Evolutionary conservation across 1,140 invertebrate species (phyloP).

Genomic region (Mesaphorura yosii): DNA sequence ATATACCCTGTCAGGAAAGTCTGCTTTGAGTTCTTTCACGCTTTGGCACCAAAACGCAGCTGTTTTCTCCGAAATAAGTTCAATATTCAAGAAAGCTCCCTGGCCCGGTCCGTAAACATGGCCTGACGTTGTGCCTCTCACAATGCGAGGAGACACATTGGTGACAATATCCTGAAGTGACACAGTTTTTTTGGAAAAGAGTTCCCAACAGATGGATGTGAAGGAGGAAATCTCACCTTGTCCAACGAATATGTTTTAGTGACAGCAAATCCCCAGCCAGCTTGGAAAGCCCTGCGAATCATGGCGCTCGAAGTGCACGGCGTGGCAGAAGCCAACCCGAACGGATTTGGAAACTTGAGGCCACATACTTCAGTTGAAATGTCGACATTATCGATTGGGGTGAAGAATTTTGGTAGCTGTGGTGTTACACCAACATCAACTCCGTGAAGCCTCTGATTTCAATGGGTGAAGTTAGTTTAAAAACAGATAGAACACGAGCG

Average conservation of each 20-base stretch:
- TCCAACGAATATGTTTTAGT: constrained; percentile 93
- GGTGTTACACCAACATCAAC: constrained; percentile 48
- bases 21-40: constrained; percentile 76
- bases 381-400: constrained; percentile 86
- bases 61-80: constrained; percentile 94
- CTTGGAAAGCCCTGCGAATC: constrained; percentile 87
- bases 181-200: neutral
- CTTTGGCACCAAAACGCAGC: constrained; percentile 83
- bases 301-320: constrained; percentile 88
- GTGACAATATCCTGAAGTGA: constrained; percentile 71
- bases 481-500: neutral
- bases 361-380: constrained; percentile 84
- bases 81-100: constrained; percentile 91
- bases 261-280: constrained; percentile 91
- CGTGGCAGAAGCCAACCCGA: constrained; percentile 91
- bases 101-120: constrained; percentile 87
- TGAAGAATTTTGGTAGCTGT: constrained; percentile 78
- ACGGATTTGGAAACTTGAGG: constrained; percentile 89
- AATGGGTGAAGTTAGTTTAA: constrained; percentile 4
- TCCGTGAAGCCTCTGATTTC: constrained; percentile 40
- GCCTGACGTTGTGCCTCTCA: constrained; percentile 82
- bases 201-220: no score
- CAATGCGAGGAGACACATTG: constrained; percentile 92
- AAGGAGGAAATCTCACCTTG: constrained; percentile 68
- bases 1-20: constrained; percentile 73